Evolutionary conservation across 2,113 vertebrate genomes (phyloP).

Genomic region (Aphelocoma coerulescens): DNA sequence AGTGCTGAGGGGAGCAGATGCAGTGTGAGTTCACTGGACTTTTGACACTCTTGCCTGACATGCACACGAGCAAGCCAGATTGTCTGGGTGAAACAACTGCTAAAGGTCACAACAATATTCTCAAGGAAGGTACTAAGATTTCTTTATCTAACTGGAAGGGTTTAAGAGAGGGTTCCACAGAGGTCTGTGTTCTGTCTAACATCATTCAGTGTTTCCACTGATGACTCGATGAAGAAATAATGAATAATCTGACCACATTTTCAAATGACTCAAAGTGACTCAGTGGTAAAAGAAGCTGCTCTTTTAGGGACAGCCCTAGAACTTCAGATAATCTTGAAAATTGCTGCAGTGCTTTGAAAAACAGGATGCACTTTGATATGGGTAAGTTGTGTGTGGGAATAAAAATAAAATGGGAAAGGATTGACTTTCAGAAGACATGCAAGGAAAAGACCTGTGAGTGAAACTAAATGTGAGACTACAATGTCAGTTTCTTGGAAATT

Average conservation of each 20-base stretch:
- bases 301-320: neutral
- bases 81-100: neutral
- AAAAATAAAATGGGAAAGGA: neutral
- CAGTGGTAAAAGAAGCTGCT: neutral
- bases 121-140: neutral
- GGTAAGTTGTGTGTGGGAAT: neutral
- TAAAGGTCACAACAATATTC: neutral
- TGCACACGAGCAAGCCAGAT: neutral
- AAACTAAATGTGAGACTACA: neutral
- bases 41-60: neutral
- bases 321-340: neutral
- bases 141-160: neutral
- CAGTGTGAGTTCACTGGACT: neutral
- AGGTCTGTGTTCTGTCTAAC: neutral
- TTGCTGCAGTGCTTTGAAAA: neutral
- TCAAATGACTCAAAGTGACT: neutral
- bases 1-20: neutral
- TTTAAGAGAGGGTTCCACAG: neutral
- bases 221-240: neutral
- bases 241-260: neutral
- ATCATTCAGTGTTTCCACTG: neutral
- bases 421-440: neutral
- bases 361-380: neutral
- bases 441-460: neutral
- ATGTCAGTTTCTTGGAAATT: neutral